Conservation (phyloP, 2,797 vertebrate species). For the Acomys russatus region DNA sequence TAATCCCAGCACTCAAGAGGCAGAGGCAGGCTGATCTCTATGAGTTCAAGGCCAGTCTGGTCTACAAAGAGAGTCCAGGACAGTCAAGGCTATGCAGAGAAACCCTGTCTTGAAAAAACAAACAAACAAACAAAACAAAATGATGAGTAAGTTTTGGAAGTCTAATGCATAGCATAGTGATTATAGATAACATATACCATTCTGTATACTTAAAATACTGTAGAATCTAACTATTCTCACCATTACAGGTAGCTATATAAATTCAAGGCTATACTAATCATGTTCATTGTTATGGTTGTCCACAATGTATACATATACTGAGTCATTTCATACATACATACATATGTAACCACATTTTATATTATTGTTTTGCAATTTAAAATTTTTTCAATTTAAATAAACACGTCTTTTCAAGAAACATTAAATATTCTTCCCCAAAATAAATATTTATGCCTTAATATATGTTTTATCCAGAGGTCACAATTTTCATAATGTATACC, state of each 20-base stretch:
- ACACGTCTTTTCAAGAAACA: constrained; percentile 35
- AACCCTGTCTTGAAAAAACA: too few relatives aligned
- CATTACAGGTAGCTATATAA: neutral
- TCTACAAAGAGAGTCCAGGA: too few relatives aligned
- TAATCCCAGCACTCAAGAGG: too few relatives aligned
- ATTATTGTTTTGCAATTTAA: neutral
- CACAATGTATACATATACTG: neutral
- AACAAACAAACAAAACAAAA: too few relatives aligned
- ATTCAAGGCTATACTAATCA: neutral
- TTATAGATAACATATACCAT: neutral
- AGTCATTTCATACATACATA: neutral
- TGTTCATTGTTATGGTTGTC: neutral
- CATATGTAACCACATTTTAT: neutral
- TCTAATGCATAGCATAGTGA: neutral
- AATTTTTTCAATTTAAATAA: constrained; percentile 57
- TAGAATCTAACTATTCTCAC: neutral
- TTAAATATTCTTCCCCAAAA: constrained; percentile 53
- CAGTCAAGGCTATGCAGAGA: too few relatives aligned
- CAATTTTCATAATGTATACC: constrained; percentile 53
- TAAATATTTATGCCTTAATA: neutral
- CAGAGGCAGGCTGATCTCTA: too few relatives aligned
- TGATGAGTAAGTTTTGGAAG: neutral
- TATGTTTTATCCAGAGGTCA: neutral
- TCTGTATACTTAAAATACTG: neutral
- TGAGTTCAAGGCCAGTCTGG: too few relatives aligned